Conservation (phyloP, 1,140 invertebrate genomes). For the Drosophila azteca region DNA sequence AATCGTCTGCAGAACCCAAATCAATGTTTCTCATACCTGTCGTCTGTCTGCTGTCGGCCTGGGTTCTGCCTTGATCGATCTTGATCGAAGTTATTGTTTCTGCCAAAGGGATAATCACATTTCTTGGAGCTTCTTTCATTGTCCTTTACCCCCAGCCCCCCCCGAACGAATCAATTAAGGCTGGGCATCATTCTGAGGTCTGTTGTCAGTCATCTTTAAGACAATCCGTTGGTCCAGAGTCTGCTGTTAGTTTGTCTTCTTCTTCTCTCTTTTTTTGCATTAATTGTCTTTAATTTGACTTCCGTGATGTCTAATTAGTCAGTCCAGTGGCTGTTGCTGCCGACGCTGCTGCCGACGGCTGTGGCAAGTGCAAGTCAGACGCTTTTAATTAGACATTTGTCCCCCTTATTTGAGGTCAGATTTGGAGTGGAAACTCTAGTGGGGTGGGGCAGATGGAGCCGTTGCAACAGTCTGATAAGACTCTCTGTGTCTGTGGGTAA, state of each 20-base stretch:
- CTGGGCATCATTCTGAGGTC: slow-evolving; percentile 12
- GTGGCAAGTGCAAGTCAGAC: slow-evolving; percentile 47
- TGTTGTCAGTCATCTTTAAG: slow-evolving; percentile 33
- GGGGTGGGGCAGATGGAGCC: no score
- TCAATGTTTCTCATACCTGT: slow-evolving; percentile 29
- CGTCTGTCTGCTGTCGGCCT: no score
- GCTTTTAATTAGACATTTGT: slow-evolving; percentile 54
- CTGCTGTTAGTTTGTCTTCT: slow-evolving; percentile 22
- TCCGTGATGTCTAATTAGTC: slow-evolving; percentile 74
- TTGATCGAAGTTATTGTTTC: not conserved
- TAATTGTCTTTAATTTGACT: slow-evolving; percentile 78
- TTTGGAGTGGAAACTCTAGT: slow-evolving; percentile 22
- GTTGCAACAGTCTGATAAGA: no score
- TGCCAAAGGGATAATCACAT: no score
- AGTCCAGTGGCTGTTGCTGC: no score
- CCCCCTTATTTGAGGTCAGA: slow-evolving; percentile 49
- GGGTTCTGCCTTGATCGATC: not conserved
- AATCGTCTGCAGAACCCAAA: slow-evolving; percentile 40
- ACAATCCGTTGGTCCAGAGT: not conserved
- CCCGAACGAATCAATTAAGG: slow-evolving; percentile 25
- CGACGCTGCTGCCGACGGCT: no score
- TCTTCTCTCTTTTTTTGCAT: slow-evolving; percentile 9
- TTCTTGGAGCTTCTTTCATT: slow-evolving; percentile 1
- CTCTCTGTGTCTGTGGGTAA: slow-evolving; percentile 25
- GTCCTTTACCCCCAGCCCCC: slow-evolving; percentile 5